Conservation (phyloP, 2,888 invertebrate species). For the Petrolisthes cinctipes region DNA sequence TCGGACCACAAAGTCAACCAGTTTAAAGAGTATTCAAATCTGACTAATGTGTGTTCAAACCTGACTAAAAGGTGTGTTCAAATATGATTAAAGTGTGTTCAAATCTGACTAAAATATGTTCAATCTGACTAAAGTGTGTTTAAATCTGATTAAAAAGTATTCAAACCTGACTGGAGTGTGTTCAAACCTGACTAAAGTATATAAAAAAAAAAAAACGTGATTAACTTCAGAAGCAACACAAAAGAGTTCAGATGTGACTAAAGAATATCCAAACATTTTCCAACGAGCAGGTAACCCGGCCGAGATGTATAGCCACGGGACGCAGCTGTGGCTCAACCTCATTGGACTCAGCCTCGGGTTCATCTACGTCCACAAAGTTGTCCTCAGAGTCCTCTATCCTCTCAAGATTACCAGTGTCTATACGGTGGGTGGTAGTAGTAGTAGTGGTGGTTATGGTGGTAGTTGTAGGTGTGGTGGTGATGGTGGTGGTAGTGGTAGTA, state of each 20-base stretch:
- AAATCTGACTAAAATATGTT: no score
- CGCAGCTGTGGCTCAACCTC: conserved; percentile 41
- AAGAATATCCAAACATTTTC: not conserved
- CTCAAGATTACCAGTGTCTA: conserved; percentile 52
- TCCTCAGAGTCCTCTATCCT: conserved; percentile 41
- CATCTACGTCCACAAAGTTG: conserved; percentile 40
- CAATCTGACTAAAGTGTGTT: no score
- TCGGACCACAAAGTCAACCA: no score
- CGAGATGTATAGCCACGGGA: conserved; percentile 48
- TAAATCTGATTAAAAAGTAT: no score
- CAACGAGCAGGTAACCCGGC: conserved; percentile 33
- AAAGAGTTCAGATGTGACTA: no score
- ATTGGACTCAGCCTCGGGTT: conserved; percentile 28
- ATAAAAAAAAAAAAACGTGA: not conserved
- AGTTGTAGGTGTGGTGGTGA: not conserved
- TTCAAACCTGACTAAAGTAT: not conserved
- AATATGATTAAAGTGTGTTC: no score
- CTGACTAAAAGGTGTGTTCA: no score
- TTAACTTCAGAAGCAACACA: not conserved
- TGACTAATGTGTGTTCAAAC: no score
- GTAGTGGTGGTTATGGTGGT: not conserved
- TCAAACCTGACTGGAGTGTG: no score
- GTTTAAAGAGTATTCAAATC: no score
- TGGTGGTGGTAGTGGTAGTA: not conserved
- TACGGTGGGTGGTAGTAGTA: conserved; percentile 27